These are phyloP conservation scores for Hemicrepidius hirtus DNA, from an alignment of 2,888 invertebrate genomes.

Conservation along the genomic window DNA sequence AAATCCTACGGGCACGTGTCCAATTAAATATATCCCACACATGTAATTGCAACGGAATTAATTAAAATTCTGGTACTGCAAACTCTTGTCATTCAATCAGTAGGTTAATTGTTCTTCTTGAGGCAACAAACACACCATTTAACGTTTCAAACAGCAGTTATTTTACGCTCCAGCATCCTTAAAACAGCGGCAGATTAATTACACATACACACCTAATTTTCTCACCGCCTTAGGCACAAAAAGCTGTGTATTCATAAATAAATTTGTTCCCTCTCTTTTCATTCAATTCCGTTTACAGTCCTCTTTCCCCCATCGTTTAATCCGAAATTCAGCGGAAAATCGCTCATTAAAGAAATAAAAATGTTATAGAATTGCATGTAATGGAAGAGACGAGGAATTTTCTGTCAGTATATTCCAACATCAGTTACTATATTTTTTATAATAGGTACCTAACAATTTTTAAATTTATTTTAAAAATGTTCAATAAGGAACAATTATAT, in stretches of 20 bases:
- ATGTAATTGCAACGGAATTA: conserved; percentile 5
- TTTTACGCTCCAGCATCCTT: conserved; percentile 29
- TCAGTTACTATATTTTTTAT: no score
- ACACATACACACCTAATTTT: conserved; percentile 44
- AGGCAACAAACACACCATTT: conserved; percentile 24
- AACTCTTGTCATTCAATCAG: conserved; percentile 7
- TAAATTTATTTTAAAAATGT: no score
- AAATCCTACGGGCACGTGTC: neutral
- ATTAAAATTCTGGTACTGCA: conserved; percentile 26
- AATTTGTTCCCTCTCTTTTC: conserved; percentile 1
- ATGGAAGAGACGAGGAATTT: neutral
- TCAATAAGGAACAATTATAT: no score
- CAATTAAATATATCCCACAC: neutral
- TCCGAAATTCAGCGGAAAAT: conserved; percentile 30
- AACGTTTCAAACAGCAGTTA: conserved; percentile 34
- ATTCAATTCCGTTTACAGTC: neutral
- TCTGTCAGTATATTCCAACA: neutral
- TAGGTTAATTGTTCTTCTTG: conserved; percentile 37
- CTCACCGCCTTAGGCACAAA: conserved; percentile 37
- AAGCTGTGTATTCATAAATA: conserved; percentile 22
- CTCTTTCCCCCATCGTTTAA: conserved; percentile 13
- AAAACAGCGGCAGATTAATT: conserved; percentile 44
- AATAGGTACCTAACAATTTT: no score
- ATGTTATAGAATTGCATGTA: neutral
- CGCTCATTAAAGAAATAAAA: conserved; percentile 16